These are phyloP conservation scores for Norana najaformis DNA, from an alignment of 2,888 invertebrate genomes.

Conservation along the genomic window DNA sequence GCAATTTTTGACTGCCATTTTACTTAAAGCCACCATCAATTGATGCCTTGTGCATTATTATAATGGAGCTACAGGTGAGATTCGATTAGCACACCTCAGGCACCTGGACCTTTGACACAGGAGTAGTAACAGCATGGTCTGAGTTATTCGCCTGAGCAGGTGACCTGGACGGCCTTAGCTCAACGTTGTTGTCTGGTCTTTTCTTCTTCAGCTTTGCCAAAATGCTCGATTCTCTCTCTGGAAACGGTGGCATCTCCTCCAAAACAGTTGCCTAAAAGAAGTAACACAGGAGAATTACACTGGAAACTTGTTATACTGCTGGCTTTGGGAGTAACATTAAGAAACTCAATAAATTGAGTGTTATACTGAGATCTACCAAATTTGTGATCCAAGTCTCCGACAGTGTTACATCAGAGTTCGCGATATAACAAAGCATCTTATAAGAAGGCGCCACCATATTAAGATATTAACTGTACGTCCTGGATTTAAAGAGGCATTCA, in stretches of 20 bases:
- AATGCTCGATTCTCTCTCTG: conserved; percentile 96
- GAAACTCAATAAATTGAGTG: neutral
- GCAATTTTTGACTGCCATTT: neutral
- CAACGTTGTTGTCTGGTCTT: conserved; percentile 62
- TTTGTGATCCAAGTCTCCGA: neutral
- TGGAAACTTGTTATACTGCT: neutral
- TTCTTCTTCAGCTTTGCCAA: conserved; percentile 96
- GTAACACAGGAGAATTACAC: neutral
- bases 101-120: conserved; percentile 8
- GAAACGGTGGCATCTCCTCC: conserved; percentile 99
- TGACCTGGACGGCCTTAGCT: neutral
- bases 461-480: neutral
- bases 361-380: neutral
- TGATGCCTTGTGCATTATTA: conserved; percentile 1
- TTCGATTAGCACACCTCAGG: neutral
- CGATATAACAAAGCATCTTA: neutral
- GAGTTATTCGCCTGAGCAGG: conserved; percentile 15
- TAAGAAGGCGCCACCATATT: neutral
- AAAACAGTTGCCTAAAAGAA: conserved; percentile 83
- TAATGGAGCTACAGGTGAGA: neutral
- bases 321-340: neutral
- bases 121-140: neutral
- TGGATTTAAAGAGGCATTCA: neutral
- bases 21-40: neutral
- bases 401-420: neutral